Evolutionary conservation across 2,888 invertebrate genomes (phyloP), one percentile per base, ranked within the genome.

Genomic region (Dynastes tityus): DNA sequence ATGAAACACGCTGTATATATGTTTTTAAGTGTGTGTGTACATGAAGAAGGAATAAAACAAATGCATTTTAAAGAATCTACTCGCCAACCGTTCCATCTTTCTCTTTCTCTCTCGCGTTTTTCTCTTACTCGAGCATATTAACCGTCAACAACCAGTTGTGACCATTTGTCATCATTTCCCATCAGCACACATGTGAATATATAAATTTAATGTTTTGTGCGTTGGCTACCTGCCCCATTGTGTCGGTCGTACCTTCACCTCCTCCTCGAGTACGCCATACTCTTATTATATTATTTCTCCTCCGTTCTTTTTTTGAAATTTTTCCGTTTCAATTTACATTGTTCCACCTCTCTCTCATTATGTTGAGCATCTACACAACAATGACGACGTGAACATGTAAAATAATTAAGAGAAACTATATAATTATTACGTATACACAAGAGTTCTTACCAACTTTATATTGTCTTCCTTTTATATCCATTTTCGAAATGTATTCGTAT

Each of bases 121-220:
- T 8, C 8, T 45, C 32, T 45, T 45, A 8, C 45, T n/a, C 53
- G n/a, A 16, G 70, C 32, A 73, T 61, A 71, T 73, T 73, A 73
- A 73, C 58, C 73, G 61, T 73, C 73, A 58, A 45, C 73, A 58
- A 40, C 61, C 61, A 61, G 73, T 61, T 61, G 71, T 58, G 71
- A 58, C 71, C 73, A 73, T 73, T 73, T 73, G 73, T 73, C 73
- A 73, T 73, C 58, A 49, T 73, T 73, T 73, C 73, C 70, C 58
- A 73, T 58, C 70, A 71, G 55, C 73, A 73, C 73, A 45, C 73
- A 73, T 58, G 58, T 73, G 73, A 73, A 73, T 73, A 40, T 73
- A 73, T 73, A 61, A 58, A 73, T 61, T 73, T 73, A 27, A 73
- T 40, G 73, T 73, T 73, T 73, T 73, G 58, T 73, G 53, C 70